Evolutionary conservation across 2,888 invertebrate species (phyloP).

Genomic region (Euzophera pinguis): DNA sequence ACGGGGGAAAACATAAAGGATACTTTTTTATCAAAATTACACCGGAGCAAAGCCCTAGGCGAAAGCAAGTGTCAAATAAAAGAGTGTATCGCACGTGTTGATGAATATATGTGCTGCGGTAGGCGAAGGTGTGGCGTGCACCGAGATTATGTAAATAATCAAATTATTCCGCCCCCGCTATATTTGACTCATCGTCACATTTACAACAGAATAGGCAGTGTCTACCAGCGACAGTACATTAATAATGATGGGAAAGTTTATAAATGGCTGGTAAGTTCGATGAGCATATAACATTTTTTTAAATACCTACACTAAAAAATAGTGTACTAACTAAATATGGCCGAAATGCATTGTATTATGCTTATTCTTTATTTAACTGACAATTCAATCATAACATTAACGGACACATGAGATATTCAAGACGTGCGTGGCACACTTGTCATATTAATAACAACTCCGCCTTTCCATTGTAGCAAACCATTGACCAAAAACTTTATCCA

Average conservation of each 20-base stretch:
- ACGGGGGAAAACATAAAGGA: too few relatives aligned
- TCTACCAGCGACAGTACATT: not conserved
- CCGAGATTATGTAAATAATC: slow-evolving; percentile 40
- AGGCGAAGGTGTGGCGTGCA: slow-evolving; percentile 28
- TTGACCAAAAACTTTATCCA: not conserved
- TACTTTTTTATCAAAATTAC: too few relatives aligned
- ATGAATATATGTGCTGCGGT: slow-evolving; percentile 17
- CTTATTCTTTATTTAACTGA: too few relatives aligned
- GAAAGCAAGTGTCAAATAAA: too few relatives aligned
- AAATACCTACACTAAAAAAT: too few relatives aligned
- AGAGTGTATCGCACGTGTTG: too few relatives aligned
- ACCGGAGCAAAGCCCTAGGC: too few relatives aligned
- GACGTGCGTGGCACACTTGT: slow-evolving; percentile 5
- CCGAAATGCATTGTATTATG: too few relatives aligned
- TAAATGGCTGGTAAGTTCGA: too few relatives aligned
- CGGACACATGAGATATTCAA: not conserved
- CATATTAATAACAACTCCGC: slow-evolving; percentile 13
- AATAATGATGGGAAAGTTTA: too few relatives aligned
- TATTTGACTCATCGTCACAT: slow-evolving; percentile 32
- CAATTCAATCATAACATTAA: not conserved
- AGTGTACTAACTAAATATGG: too few relatives aligned
- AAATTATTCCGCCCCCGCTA: slow-evolving; percentile 31
- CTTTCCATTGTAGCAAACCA: slow-evolving; percentile 17
- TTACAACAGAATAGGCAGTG: not conserved
- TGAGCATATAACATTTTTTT: too few relatives aligned